These are phyloP conservation scores for Synergus laeviventris DNA, from an alignment of 2,888 invertebrate genomes.

Conservation along the genomic window DNA sequence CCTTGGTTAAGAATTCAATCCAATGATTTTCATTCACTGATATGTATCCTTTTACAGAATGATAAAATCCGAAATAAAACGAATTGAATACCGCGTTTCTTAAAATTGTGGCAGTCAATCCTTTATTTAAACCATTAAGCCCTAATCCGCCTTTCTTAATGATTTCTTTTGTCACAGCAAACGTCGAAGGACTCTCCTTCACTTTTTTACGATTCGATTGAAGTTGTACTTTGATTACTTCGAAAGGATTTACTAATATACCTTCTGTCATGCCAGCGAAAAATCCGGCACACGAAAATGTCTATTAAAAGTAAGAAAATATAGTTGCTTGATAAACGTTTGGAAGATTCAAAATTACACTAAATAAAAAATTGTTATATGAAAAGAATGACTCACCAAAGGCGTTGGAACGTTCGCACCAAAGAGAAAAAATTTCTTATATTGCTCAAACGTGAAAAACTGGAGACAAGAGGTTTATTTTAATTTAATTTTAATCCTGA, in stretches of 20 bases:
- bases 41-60: conserved; percentile 88
- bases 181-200: conserved; percentile 84
- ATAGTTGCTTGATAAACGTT: background rate
- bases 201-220: conserved; percentile 85
- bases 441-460: conserved; percentile 96
- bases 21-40: conserved; percentile 84
- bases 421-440: conserved; percentile 90
- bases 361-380: conserved; percentile 3
- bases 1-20: conserved; percentile 85
- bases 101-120: conserved; percentile 91
- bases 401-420: conserved; percentile 86
- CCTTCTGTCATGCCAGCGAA: conserved; percentile 95
- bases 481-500: background rate
- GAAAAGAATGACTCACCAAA: conserved; percentile 79
- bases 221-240: conserved; percentile 95
- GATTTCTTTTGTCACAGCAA: conserved; percentile 88
- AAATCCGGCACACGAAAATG: conserved; percentile 91
- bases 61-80: conserved; percentile 97
- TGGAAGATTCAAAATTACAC: background rate
- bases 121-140: conserved; percentile 88
- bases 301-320: conserved; percentile 77
- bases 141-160: conserved; percentile 87
- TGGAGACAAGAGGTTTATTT: conserved; percentile 69
- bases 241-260: conserved; percentile 94
- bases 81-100: conserved; percentile 95